Conservation (phyloP, 53 echinoderm and acorn worm species). For the Holothuria leucospilota region DNA sequence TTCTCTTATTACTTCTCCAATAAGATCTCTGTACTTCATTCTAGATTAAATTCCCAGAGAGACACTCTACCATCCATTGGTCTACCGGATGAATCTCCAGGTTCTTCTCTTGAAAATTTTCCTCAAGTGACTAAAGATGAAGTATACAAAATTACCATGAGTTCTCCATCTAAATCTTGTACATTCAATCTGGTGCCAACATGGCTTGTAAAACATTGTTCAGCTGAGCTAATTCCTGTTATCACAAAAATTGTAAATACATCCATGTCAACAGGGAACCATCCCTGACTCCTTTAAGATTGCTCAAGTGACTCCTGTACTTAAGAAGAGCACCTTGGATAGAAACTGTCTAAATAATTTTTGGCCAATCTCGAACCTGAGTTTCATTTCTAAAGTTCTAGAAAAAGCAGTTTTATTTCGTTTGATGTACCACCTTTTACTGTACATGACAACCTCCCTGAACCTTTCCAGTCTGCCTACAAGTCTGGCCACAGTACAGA, state of each 20-base stretch:
- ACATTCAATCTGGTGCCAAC: conserved; percentile 55
- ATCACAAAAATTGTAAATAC: conserved; percentile 58
- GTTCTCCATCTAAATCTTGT: conserved; percentile 57
- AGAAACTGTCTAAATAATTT: conserved; percentile 48
- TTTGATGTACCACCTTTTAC: conserved; percentile 44
- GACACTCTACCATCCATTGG: no score
- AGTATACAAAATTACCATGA: conserved; percentile 53
- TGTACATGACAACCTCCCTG: conserved; percentile 30
- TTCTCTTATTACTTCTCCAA: no score
- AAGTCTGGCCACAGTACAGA: conserved; percentile 53
- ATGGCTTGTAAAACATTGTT: conserved; percentile 51
- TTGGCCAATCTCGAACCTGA: conserved; percentile 62
- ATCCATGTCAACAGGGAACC: conserved; percentile 54
- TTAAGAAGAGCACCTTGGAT: conserved; percentile 52
- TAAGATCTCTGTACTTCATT: no score
- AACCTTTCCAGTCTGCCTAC: conserved; percentile 66
- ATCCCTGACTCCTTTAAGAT: conserved; percentile 61
- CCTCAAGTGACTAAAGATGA: conserved; percentile 9
- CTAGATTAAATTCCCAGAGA: no score
- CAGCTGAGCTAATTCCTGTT: conserved; percentile 37
- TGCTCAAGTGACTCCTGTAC: conserved; percentile 53
- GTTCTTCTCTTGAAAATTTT: neutral
- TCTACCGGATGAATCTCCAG: neutral
- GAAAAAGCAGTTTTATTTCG: conserved; percentile 50
- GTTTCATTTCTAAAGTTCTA: conserved; percentile 58